Evolutionary conservation across 2,888 invertebrate genomes (phyloP).

Genomic region (Sialis fuliginosa): DNA sequence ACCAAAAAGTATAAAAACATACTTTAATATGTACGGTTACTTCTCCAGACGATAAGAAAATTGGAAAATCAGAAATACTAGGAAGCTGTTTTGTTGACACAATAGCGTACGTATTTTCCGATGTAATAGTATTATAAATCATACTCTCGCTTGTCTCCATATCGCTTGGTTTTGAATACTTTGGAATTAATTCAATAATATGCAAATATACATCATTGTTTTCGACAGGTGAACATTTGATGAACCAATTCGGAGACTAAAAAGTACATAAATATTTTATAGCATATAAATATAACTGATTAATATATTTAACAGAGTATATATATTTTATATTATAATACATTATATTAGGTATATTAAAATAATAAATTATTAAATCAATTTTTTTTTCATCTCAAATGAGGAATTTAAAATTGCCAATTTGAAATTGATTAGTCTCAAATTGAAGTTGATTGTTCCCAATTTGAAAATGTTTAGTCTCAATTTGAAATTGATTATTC

Average conservation of each 20-base stretch:
- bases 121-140: constrained; percentile 33
- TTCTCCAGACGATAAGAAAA: constrained; percentile 51
- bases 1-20: no score
- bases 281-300: no score
- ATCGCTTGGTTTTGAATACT: constrained; percentile 26
- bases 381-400: no score
- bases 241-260: constrained; percentile 32
- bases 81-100: constrained; percentile 42
- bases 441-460: no score
- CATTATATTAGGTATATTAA: no score
- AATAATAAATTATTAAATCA: no score
- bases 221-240: constrained; percentile 22
- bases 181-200: constrained; percentile 34
- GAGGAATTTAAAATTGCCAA: no score
- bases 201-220: constrained; percentile 31
- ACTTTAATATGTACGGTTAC: constrained; percentile 14
- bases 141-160: constrained; percentile 30
- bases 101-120: constrained; percentile 39
- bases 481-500: no score
- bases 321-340: no score
- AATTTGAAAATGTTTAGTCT: no score
- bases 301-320: no score
- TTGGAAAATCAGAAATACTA: constrained; percentile 46
- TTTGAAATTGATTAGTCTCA: no score
- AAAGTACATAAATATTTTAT: constrained; percentile 10